These are phyloP conservation scores for Dromas ardeola DNA, from an alignment of 2,113 vertebrate species.

Conservation along the genomic window DNA sequence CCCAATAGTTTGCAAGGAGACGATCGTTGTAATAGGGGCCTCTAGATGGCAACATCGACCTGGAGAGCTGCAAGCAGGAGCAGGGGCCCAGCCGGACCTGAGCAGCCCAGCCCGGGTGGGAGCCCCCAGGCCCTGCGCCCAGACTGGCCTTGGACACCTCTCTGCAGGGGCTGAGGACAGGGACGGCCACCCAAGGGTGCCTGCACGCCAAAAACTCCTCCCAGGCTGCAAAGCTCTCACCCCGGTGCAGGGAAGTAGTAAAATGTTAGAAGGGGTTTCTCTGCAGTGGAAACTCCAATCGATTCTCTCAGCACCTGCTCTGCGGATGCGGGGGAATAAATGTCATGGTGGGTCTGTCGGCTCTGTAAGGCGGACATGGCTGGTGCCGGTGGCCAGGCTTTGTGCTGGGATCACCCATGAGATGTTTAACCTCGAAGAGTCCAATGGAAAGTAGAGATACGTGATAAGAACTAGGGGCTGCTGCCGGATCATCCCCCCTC, in stretches of 20 bases:
- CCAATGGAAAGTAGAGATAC: background rate
- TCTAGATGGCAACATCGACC: slow-evolving; percentile 67
- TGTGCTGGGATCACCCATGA: background rate
- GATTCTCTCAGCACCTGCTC: background rate
- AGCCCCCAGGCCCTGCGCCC: background rate
- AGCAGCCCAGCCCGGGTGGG: background rate
- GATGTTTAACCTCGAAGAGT: background rate
- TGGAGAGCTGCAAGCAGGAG: background rate
- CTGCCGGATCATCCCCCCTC: background rate
- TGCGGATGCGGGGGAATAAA: background rate
- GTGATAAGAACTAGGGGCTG: accelerated
- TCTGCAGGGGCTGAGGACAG: background rate
- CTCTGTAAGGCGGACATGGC: background rate
- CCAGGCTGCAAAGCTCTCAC: accelerated
- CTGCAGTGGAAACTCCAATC: accelerated
- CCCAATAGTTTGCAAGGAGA: background rate
- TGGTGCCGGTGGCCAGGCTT: background rate
- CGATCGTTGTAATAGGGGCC: background rate
- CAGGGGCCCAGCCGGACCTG: background rate
- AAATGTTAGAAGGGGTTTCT: background rate
- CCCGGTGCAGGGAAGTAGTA: accelerated
- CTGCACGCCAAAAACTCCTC: background rate
- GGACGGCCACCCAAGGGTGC: background rate
- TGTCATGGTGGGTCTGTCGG: background rate
- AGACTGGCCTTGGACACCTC: background rate